Conservation (phyloP, 2,797 vertebrate genomes). For the Eulemur albifrons region DNA sequence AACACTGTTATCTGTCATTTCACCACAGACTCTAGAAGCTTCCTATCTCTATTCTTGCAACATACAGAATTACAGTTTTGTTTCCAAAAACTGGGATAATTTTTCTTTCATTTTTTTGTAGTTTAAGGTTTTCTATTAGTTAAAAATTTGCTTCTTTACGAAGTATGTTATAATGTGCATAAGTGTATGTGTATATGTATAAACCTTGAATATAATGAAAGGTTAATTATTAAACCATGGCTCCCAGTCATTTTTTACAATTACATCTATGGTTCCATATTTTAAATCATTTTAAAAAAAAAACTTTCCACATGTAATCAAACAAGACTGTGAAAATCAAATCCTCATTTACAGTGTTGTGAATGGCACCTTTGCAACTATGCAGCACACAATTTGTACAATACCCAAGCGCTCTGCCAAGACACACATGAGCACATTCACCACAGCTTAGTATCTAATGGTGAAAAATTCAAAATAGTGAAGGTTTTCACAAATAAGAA, state of each 20-base stretch:
- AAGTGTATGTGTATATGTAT: not conserved
- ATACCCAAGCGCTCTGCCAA: not conserved
- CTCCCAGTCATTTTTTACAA: not conserved
- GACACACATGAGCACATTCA: not conserved
- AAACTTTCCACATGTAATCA: not conserved
- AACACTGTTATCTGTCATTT: not conserved
- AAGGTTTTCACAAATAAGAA: slow-evolving; percentile 12
- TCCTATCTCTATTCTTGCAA: not conserved
- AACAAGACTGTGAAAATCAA: not conserved
- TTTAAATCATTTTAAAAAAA: not conserved
- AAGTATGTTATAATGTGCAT: not conserved
- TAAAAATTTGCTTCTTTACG: slow-evolving; percentile 12
- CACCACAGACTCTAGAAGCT: not conserved
- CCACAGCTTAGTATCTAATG: not conserved
- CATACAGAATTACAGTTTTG: not conserved
- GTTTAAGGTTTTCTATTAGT: not conserved
- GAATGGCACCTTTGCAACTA: not conserved
- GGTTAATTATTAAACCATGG: not conserved
- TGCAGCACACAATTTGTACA: not conserved
- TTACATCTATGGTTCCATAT: not conserved
- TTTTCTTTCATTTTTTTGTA: not conserved
- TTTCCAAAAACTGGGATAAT: not conserved
- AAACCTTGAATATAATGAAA: not conserved
- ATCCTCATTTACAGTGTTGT: not conserved
- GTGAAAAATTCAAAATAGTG: not conserved